Conservation (phyloP, 2,113 vertebrate species). For the Dromiciops gliroides region DNA sequence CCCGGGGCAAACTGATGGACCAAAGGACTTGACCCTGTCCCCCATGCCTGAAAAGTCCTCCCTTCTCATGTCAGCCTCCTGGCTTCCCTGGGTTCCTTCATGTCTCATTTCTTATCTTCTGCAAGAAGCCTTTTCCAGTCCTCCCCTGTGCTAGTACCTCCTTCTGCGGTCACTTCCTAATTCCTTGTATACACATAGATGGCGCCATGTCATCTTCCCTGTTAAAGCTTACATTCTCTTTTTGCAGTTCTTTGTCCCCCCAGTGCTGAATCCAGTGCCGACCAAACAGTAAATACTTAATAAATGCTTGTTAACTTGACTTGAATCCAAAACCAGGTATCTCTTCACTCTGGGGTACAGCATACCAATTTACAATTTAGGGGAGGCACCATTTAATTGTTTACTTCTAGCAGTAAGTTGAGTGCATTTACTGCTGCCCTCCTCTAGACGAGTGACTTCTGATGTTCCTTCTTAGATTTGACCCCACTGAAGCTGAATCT, state of each 20-base stretch:
- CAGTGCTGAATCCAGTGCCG: neutral
- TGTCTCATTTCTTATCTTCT: neutral
- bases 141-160: neutral
- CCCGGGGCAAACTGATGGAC: neutral
- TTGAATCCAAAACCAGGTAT: neutral
- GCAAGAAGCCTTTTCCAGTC: neutral
- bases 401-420: neutral
- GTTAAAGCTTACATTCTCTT: neutral
- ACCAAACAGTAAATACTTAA: neutral
- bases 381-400: neutral
- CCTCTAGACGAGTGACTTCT: neutral
- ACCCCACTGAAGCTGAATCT: rapidly evolving
- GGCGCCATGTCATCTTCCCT: neutral
- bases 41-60: neutral
- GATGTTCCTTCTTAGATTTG: neutral
- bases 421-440: neutral
- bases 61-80: neutral
- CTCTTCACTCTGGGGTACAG: neutral
- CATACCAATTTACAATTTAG: neutral
- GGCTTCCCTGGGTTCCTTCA: neutral
- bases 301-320: neutral
- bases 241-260: neutral
- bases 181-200: neutral
- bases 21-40: neutral
- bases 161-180: neutral